Percentiles rank a stretch among this genome's conserved stretches.
Evolutionary conservation across 2,113 vertebrate genomes (phyloP).

Genomic region (Galbula dea): DNA sequence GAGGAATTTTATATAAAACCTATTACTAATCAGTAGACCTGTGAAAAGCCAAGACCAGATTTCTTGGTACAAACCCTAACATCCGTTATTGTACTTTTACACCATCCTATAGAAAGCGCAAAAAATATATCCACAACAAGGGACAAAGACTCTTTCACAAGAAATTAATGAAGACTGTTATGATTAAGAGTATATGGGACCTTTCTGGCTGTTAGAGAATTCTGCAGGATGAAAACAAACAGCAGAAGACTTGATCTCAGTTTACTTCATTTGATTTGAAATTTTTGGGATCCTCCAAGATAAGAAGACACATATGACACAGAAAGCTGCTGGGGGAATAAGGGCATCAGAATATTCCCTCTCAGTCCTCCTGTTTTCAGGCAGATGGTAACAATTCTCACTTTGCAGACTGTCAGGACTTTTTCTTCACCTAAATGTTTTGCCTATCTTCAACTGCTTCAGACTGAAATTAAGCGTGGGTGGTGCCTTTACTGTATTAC

Average conservation of each 20-base stretch:
- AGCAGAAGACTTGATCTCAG: slow-evolving; percentile 41
- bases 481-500: slow-evolving; percentile 82
- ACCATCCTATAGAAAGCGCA: slow-evolving; percentile 63
- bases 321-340: slow-evolving; percentile 10
- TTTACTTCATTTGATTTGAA: slow-evolving; percentile 29
- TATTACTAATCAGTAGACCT: slow-evolving; percentile 36
- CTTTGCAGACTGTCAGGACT: slow-evolving; percentile 46
- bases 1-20: slow-evolving; percentile 49
- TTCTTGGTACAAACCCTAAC: slow-evolving; percentile 15
- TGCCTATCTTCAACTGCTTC: slow-evolving; percentile 74
- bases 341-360: slow-evolving; percentile 44
- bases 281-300: slow-evolving; percentile 27
- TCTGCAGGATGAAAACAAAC: slow-evolving; percentile 22
- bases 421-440: slow-evolving; percentile 66
- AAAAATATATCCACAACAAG: slow-evolving; percentile 50
- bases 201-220: slow-evolving; percentile 26
- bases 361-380: slow-evolving; percentile 45
- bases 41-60: slow-evolving; percentile 6
- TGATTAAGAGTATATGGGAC: background rate
- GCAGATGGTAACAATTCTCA: slow-evolving; percentile 44
- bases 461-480: slow-evolving; percentile 78
- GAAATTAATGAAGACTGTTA: slow-evolving; percentile 60
- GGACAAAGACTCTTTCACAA: slow-evolving; percentile 30
- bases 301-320: background rate
- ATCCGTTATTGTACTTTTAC: slow-evolving; percentile 48